Evolutionary conservation across 2,888 invertebrate species (phyloP), one percentile per base, ranked within the genome.

Genomic region (Lasiommata megera): DNA sequence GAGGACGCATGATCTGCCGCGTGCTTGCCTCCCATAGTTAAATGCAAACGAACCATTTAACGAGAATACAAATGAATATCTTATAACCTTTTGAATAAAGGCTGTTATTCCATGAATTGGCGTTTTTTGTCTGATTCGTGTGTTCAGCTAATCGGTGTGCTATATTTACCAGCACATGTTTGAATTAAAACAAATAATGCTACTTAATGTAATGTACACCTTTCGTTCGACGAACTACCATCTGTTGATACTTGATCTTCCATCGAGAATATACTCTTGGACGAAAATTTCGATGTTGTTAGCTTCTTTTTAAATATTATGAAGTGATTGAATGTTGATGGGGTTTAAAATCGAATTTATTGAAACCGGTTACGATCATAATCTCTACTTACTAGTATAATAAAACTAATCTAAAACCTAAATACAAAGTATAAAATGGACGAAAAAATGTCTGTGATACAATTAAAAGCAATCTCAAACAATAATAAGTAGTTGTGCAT

Each of bases 121-220:
- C n/a, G n/a, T 17, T 11, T 48, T 47, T 54, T 53, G 29, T 38
- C n/a, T 14, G 23, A 16, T 12, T 9, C 34, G 5, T 37, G 28
- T 14, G 28, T 23, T 31, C 46, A 23, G 46, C 18, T 34, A 66
- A 70, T 71, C 68, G 66, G 60, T 60, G 64, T 36, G 52, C 67
- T 72, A 71, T 69, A 73, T 72, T 70, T 68, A 76, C 70, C 64
- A 65, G 72, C 76, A 71, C 73, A 72, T 75, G 79, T 74, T 70
- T 60, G 59, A 65, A 67, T 69, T 66, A 69, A 75, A 74, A 73
- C 73, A 77, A 77, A 74, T 72, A 72, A 68, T 72, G 72, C 70
- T 66, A 71, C 61, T 71, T 66, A 65, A 69, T 65, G 66, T 70
- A 70, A 73, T 70, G 68, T 67, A 9, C 55, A 67, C 59, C 56